A percentile compares a stretch with the other conserved stretches of the same genome.
These are phyloP conservation scores for Cataglyphis hispanica DNA, from an alignment of 1,140 invertebrate genomes.

Conservation along the genomic window DNA sequence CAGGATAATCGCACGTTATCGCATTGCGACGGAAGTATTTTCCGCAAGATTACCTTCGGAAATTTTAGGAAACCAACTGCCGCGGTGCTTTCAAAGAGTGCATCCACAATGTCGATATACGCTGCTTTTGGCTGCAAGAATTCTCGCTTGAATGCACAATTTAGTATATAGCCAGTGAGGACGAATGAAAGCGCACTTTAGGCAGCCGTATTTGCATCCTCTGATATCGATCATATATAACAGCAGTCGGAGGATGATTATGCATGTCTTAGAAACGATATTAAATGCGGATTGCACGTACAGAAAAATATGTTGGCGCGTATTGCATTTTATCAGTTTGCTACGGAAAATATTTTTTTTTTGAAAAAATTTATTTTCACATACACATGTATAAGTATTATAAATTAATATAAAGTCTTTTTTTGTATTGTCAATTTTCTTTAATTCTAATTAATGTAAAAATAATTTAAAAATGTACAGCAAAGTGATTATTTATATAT, in stretches of 20 bases:
- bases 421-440: not conserved
- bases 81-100: constrained; percentile 56
- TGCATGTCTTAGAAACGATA: not conserved
- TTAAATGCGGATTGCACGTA: not conserved
- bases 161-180: not conserved
- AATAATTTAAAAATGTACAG: not conserved
- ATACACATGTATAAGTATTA: not conserved
- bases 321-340: not conserved
- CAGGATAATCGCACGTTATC: constrained; percentile 49
- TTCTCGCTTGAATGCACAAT: constrained; percentile 45
- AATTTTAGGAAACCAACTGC: constrained; percentile 58
- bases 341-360: not conserved
- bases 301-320: not conserved
- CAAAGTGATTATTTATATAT: no score
- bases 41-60: constrained; percentile 52
- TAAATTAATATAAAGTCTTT: not conserved
- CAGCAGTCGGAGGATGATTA: not conserved
- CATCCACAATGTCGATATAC: constrained; percentile 51
- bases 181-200: constrained; percentile 41
- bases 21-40: constrained; percentile 52
- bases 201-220: not conserved
- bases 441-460: not conserved
- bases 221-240: constrained; percentile 36
- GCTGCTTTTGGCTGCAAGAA: constrained; percentile 52
- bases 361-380: not conserved